A percentile compares a stretch with the other conserved stretches of the same genome.
Evolutionary conservation across 2,888 invertebrate genomes (phyloP).

Genomic region (Andrena flavipes): DNA sequence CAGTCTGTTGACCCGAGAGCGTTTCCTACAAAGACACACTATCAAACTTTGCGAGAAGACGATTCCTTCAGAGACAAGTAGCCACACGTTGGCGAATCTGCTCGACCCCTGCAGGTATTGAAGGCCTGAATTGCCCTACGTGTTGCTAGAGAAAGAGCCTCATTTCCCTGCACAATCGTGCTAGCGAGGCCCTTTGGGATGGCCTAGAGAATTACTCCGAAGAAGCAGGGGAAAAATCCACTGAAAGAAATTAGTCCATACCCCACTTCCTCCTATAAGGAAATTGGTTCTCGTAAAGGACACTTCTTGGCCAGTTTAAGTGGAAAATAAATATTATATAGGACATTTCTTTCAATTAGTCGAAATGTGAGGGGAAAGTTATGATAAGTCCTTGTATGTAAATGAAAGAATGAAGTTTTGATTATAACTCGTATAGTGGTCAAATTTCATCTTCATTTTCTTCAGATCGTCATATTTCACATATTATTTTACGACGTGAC

Average conservation of each 20-base stretch:
- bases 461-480: no score
- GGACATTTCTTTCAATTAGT: no score
- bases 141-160: constrained; percentile 52
- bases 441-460: no score
- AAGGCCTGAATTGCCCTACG: constrained; percentile 54
- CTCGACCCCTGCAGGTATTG: constrained; percentile 35
- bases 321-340: no score
- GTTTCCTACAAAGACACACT: constrained; percentile 51
- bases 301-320: no score
- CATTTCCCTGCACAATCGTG: constrained; percentile 63
- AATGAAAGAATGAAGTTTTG: no score
- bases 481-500: no score
- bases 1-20: constrained; percentile 51
- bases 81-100: constrained; percentile 25
- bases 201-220: constrained; percentile 31
- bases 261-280: not conserved
- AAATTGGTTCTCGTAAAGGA: not conserved
- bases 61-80: constrained; percentile 29
- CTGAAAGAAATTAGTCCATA: constrained; percentile 34
- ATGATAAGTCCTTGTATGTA: no score
- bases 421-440: no score
- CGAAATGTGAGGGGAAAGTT: no score
- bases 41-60: constrained; percentile 33
- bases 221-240: constrained; percentile 42
- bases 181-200: constrained; percentile 41